Evolutionary conservation across 2,797 vertebrate genomes (phyloP).

Genomic region (Notolepis coatsorum): DNA sequence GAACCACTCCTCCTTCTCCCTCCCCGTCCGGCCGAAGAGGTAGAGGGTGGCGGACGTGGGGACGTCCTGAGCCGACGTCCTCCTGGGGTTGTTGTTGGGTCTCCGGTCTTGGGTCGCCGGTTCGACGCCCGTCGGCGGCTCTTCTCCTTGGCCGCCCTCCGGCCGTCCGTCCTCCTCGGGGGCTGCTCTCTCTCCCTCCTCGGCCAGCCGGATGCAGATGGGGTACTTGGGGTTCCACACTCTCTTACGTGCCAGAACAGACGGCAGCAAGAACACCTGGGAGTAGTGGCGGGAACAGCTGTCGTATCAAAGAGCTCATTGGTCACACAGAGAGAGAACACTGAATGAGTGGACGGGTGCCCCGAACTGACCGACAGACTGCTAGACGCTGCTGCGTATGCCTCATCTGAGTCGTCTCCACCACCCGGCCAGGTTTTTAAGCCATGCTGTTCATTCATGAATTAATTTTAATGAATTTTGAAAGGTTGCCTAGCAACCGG

Average conservation of each 20-base stretch:
- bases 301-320: no score
- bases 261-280: conserved; percentile 88
- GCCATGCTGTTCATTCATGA: no score
- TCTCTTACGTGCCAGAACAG: conserved; percentile 87
- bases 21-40: conserved; percentile 89
- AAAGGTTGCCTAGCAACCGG: no score
- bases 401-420: no score
- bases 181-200: neutral
- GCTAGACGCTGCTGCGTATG: no score
- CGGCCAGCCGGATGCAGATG: conserved; percentile 86
- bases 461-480: no score
- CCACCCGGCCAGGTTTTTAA: no score
- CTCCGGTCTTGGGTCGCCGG: conserved; percentile 18
- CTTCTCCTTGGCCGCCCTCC: conserved; percentile 35
- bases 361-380: no score
- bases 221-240: conserved; percentile 94
- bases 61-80: conserved; percentile 8
- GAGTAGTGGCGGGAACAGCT: conserved; percentile 31
- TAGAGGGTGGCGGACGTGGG: conserved; percentile 80
- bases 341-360: no score
- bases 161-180: conserved; percentile 34
- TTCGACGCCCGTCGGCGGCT: conserved; percentile 6
- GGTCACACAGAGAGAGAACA: no score
- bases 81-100: conserved; percentile 34
- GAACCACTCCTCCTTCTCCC: conserved; percentile 94